Conservation (phyloP, 2,797 vertebrate species). For the Falco concolor region DNA sequence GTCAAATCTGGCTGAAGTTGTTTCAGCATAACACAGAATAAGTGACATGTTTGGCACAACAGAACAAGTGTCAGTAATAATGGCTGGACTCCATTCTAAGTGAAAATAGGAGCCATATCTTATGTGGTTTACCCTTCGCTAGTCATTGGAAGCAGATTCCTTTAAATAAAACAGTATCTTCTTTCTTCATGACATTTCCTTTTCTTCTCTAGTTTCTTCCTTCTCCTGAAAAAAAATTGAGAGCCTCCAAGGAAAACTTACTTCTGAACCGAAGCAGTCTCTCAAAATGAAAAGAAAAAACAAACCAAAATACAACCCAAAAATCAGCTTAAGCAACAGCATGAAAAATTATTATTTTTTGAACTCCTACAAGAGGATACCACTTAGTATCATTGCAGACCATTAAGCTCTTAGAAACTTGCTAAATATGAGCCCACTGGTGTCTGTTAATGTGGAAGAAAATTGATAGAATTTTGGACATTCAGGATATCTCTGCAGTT, state of each 20-base stretch:
- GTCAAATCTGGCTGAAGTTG: conserved; percentile 32
- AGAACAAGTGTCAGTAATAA: background rate
- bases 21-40: conserved; percentile 32
- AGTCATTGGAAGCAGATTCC: background rate
- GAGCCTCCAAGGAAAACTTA: background rate
- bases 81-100: background rate
- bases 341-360: background rate
- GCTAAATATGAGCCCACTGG: background rate
- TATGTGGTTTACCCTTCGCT: background rate
- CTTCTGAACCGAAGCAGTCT: background rate
- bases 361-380: background rate
- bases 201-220: conserved; percentile 20
- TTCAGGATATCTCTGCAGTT: background rate
- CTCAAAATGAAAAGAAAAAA: background rate
- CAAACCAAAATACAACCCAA: background rate
- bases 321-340: background rate
- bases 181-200: conserved; percentile 4
- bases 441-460: background rate
- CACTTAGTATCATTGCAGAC: background rate
- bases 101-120: conserved; percentile 35
- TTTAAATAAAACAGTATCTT: conserved; percentile 2
- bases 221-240: background rate
- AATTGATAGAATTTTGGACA: background rate
- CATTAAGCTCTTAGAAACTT: background rate
- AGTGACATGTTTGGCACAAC: conserved; percentile 20